Evolutionary conservation across 2,113 vertebrate genomes (phyloP).

Genomic region (Suricata suricatta): DNA sequence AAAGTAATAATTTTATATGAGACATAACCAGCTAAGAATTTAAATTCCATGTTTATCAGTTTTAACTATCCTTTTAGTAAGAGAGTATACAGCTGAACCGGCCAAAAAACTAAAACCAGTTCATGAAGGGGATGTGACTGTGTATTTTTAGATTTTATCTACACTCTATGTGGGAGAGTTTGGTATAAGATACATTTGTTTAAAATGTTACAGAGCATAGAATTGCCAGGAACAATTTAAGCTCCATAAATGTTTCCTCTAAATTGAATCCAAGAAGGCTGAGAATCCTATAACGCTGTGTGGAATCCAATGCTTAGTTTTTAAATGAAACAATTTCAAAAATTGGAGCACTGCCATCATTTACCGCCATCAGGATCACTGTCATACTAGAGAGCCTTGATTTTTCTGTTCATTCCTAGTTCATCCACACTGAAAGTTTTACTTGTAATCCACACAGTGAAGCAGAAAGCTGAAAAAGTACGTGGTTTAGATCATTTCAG

Average conservation of each 20-base stretch:
- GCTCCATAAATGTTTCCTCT: conserved; percentile 80
- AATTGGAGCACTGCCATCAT: conserved; percentile 68
- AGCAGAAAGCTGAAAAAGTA: conserved; percentile 51
- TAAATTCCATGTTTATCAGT: conserved; percentile 70
- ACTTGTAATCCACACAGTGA: not conserved
- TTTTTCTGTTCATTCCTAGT: conserved; percentile 55
- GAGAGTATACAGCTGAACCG: conserved; percentile 55
- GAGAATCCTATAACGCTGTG: conserved; percentile 75
- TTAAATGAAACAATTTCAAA: conserved; percentile 81
- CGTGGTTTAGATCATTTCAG: not conserved
- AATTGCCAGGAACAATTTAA: conserved; percentile 82
- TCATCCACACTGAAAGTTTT: conserved; percentile 48
- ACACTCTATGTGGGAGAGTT: conserved; percentile 53
- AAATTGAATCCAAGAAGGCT: conserved; percentile 82
- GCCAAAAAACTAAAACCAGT: conserved; percentile 68
- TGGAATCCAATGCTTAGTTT: conserved; percentile 79
- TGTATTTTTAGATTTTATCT: conserved; percentile 75
- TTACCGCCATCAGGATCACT: conserved; percentile 55
- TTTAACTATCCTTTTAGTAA: conserved; percentile 71
- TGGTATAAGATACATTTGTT: conserved; percentile 79
- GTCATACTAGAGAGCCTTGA: not conserved
- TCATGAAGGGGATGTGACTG: conserved; percentile 66
- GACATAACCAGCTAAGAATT: conserved; percentile 41
- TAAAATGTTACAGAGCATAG: conserved; percentile 77
- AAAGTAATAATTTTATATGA: conserved; percentile 65